Base-by-base conservation (phyloP, 1,140 invertebrate species). In the Solen grandis region DNA sequence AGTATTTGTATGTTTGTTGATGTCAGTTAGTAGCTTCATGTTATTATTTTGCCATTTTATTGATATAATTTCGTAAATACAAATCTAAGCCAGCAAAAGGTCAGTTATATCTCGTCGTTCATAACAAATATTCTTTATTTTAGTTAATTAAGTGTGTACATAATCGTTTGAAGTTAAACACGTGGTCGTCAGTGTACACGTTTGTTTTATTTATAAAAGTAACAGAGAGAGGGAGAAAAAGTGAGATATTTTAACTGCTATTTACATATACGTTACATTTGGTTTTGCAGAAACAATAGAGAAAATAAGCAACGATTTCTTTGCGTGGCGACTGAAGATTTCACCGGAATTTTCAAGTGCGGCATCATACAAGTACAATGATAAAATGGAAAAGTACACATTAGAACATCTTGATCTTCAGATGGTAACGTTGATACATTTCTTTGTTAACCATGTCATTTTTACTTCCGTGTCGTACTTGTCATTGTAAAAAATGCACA, bases 301-400 rank as follows among this genome's bases (percentile, higher is more conserved):
- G 10, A 75, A 66, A 25, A 22, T 87, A 16, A 76, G 55, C n/a
- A 78, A 80, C 36, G 85, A 87, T 13, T 88, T 85, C 33, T 87
- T 79, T 79, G 29, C 57, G 25, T 88, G 87, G 87, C 50, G 87
- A 19, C 60, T 88, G 46, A 63, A 82, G 10, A 83, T 84, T 38
- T 65, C 77, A n/a, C 83, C 83, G 2, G 85, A 88, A 57, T 86
- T 85, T 63, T 84, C 83, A 0, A 81, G 83, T 1, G 57, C 74
- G 19, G 84, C 81, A 10, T 60, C 63, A 14, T 81, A 84, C 55
- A 79, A 70, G 27, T 84, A 75, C 60, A 85, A 85, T 36, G 87
- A 88, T 68, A 60, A 60, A 22, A 70, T 88, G 25, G 69, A 84
- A 41, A 66, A 81, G 3, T 82, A 82, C 66, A 50, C 41, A 38